Conservation (phyloP, 2,113 vertebrate genomes). For the Salvelinus sp. region DNA sequence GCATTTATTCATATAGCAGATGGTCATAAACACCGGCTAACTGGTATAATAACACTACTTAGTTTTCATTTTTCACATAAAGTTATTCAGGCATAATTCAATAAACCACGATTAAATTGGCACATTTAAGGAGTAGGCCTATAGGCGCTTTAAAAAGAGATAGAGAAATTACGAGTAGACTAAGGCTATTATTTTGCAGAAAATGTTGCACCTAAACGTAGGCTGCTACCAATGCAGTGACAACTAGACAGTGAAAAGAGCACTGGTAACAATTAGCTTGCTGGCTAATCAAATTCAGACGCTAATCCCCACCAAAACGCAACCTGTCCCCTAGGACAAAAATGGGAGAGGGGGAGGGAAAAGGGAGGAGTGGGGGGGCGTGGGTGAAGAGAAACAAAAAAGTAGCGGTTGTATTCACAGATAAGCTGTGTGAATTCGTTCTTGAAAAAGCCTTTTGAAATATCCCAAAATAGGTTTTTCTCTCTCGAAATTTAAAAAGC, state of each 20-base stretch:
- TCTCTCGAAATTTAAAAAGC: neutral
- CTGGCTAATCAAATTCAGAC: slow-evolving; percentile 22
- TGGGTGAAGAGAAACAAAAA: neutral
- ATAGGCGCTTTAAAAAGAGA: too few species aligned
- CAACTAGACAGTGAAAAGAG: slow-evolving; percentile 13
- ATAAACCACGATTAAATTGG: too few species aligned
- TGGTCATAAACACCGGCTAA: too few species aligned
- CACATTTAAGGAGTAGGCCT: too few species aligned
- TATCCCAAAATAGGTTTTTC: neutral
- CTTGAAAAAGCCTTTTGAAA: neutral
- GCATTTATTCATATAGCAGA: too few species aligned
- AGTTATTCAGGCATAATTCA: too few species aligned
- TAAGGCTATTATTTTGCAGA: too few species aligned
- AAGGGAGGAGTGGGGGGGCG: neutral
- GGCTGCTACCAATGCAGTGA: neutral
- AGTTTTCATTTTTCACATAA: too few species aligned
- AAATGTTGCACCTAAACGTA: too few species aligned
- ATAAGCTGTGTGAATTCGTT: neutral
- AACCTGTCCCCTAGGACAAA: slow-evolving; percentile 8
- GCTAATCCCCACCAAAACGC: slow-evolving; percentile 18
- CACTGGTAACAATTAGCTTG: slow-evolving; percentile 17
- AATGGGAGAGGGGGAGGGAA: neutral
- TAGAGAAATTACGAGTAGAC: too few species aligned
- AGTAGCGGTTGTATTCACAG: neutral
- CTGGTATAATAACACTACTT: too few species aligned